These are phyloP conservation scores for Acleris literana DNA, from an alignment of 2,888 invertebrate species.

Conservation along the genomic window DNA sequence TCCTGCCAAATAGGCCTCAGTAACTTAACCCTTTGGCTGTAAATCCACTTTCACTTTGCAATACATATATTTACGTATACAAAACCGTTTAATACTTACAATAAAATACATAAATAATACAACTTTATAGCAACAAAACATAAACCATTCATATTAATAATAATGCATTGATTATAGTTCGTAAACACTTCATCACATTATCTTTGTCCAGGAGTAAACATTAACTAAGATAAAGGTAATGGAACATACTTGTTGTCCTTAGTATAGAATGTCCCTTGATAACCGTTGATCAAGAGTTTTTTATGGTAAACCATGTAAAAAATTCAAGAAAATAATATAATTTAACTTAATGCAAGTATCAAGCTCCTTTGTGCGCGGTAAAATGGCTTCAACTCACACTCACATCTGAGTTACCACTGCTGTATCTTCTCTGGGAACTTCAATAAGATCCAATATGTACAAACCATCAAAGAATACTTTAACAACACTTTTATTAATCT, in stretches of 20 bases:
- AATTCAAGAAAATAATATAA: constrained; percentile 5
- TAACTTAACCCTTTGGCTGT: constrained; percentile 53
- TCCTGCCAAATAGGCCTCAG: constrained; percentile 24
- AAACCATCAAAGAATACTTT: constrained; percentile 11
- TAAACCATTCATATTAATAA: constrained; percentile 43
- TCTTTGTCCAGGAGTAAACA: constrained; percentile 39
- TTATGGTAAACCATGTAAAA: neutral
- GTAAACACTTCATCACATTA: constrained; percentile 42
- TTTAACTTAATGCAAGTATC: constrained; percentile 27
- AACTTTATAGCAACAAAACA: constrained; percentile 55
- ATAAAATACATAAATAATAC: constrained; percentile 67
- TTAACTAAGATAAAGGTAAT: neutral
- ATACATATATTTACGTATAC: constrained; percentile 51
- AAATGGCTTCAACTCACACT: neutral
- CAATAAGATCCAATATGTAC: constrained; percentile 23
- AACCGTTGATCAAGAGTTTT: neutral
- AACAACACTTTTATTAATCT: constrained; percentile 3
- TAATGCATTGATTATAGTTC: constrained; percentile 52
- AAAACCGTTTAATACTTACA: constrained; percentile 64
- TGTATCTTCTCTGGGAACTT: constrained; percentile 13
- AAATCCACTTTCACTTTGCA: constrained; percentile 53
- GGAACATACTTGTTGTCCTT: no score
- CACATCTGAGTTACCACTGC: neutral
- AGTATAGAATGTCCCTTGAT: neutral
- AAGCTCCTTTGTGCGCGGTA: constrained; percentile 34